Evolutionary conservation across 2,888 invertebrate genomes (phyloP).

Genomic region (Pteria penguin): DNA sequence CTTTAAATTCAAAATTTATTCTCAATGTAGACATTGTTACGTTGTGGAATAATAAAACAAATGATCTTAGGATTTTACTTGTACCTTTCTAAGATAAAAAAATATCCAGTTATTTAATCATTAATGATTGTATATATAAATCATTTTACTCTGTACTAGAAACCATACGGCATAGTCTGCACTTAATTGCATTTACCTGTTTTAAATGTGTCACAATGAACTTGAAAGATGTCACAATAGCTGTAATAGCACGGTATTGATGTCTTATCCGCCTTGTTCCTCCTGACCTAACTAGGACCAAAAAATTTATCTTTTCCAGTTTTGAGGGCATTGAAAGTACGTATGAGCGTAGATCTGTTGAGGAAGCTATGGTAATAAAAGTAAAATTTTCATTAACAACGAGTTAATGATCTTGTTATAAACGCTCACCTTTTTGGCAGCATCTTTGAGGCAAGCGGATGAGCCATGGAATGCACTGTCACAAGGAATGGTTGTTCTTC

Average conservation of each 20-base stretch:
- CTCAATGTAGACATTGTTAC: too few relatives aligned
- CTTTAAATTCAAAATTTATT: too few relatives aligned
- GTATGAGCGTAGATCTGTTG: slow-evolving; percentile 32
- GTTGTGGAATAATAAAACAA: too few relatives aligned
- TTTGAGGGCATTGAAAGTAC: slow-evolving; percentile 27
- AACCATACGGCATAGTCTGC: too few relatives aligned
- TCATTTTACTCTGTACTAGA: too few relatives aligned
- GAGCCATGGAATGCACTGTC: slow-evolving; percentile 39
- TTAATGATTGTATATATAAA: too few relatives aligned
- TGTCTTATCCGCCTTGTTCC: slow-evolving; percentile 41
- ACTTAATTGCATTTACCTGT: slow-evolving; percentile 23
- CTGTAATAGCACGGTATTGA: slow-evolving; percentile 6
- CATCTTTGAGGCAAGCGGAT: slow-evolving; percentile 38
- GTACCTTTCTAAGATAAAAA: too few relatives aligned
- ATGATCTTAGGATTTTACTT: too few relatives aligned
- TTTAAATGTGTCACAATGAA: slow-evolving; percentile 34
- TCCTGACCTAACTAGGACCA: slow-evolving; percentile 24
- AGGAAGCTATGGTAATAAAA: slow-evolving; percentile 42
- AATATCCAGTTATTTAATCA: too few relatives aligned
- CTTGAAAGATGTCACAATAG: slow-evolving; percentile 22
- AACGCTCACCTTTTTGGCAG: slow-evolving; percentile 23
- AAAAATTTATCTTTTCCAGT: background rate
- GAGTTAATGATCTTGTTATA: slow-evolving; percentile 34
- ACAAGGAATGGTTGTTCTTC: slow-evolving; percentile 37
- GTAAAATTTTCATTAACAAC: slow-evolving; percentile 31